Percentiles rank a stretch among this genome's conserved stretches.
phyloP scores from a whole-genome alignment of 2,888 invertebrate genomes.

The Tenthredo livida region DNA sequence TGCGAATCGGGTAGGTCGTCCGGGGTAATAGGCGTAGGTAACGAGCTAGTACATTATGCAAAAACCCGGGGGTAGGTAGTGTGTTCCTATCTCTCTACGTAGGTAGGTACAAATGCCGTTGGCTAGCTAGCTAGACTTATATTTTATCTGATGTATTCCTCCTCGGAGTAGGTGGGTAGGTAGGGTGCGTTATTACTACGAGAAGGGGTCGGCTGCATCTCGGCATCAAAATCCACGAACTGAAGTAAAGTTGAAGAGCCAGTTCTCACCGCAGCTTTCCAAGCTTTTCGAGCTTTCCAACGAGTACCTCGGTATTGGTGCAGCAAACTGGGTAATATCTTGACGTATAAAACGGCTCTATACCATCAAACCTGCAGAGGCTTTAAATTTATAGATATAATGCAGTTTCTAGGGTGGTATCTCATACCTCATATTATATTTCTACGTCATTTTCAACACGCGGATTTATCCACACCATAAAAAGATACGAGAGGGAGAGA shows the following conservation, averaged over 20 bases:
- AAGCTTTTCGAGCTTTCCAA: neutral
- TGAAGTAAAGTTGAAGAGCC: constrained; percentile 8
- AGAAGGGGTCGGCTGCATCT: constrained; percentile 17
- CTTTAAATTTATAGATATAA: constrained; percentile 17
- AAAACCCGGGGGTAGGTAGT: constrained; percentile 61
- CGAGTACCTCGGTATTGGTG: neutral
- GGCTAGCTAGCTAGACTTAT: constrained; percentile 59
- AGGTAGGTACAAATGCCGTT: neutral
- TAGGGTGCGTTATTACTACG: constrained; percentile 2
- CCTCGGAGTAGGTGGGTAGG: too few species aligned
- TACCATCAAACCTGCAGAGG: neutral
- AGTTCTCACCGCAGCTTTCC: neutral
- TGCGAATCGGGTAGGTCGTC: constrained; percentile 19
- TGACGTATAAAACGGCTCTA: neutral
- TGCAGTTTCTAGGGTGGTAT: neutral
- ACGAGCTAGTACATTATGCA: constrained; percentile 75
- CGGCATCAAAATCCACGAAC: neutral
- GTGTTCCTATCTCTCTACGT: neutral
- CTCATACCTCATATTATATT: neutral
- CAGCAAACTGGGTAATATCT: constrained; percentile 10
- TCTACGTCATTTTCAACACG: neutral
- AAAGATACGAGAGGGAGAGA: too few species aligned
- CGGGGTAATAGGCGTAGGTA: constrained; percentile 73
- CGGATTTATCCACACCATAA: neutral
- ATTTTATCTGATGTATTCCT: constrained; percentile 65